Evolutionary conservation across 2,113 vertebrate genomes (phyloP).

Genomic region (Nyctereutes procyonoides): DNA sequence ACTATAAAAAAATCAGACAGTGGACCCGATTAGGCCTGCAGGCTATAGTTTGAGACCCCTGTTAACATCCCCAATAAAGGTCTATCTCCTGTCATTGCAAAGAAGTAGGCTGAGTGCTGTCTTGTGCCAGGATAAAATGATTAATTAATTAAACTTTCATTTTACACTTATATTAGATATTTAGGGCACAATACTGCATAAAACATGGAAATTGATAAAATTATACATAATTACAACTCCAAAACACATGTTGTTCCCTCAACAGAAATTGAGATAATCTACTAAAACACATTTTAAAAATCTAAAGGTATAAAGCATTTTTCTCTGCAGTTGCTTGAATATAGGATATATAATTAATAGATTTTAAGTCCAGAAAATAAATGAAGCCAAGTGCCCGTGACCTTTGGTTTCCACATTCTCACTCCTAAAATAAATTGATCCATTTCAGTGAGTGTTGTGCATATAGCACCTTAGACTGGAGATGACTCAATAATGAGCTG

Average conservation of each 20-base stretch:
- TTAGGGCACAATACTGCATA: slow-evolving; percentile 38
- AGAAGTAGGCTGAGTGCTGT: neutral
- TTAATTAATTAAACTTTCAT: slow-evolving; percentile 64
- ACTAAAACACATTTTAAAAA: slow-evolving; percentile 69
- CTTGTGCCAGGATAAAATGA: slow-evolving; percentile 3
- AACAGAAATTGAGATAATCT: slow-evolving; percentile 60
- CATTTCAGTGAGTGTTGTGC: neutral
- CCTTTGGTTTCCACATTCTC: slow-evolving; percentile 55
- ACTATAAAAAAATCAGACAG: slow-evolving; percentile 48
- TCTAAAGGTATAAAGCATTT: slow-evolving; percentile 46
- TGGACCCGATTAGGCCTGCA: neutral
- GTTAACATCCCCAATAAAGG: slow-evolving; percentile 15
- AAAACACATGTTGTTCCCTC: slow-evolving; percentile 57
- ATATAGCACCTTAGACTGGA: neutral
- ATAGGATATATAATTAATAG: slow-evolving; percentile 48
- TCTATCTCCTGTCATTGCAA: neutral
- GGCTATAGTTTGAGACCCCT: neutral
- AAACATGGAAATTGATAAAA: slow-evolving; percentile 66
- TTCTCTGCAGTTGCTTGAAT: slow-evolving; percentile 25
- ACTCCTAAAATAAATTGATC: slow-evolving; percentile 56
- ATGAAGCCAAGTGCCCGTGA: slow-evolving; percentile 57
- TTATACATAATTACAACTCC: slow-evolving; percentile 57
- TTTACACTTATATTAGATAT: slow-evolving; percentile 45
- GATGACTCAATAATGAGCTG: slow-evolving; percentile 36
- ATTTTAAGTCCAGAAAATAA: slow-evolving; percentile 72